Base-by-base conservation (phyloP, 2,797 vertebrate genomes). In the Melanotaenia pygmaea region DNA sequence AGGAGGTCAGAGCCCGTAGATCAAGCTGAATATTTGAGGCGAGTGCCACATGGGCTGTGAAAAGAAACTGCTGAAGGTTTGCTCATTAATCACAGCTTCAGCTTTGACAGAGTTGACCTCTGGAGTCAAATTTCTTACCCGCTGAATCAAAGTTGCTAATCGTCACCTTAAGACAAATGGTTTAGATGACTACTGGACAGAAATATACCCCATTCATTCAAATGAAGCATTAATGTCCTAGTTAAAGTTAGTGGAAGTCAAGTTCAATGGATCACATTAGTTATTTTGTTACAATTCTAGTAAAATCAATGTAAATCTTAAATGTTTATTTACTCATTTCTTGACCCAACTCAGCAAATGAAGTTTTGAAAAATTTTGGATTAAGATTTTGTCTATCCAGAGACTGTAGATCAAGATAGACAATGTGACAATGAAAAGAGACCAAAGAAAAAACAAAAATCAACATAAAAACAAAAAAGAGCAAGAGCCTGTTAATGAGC, bases 31-130 rank as follows among this genome's bases (percentile, higher is more conserved):
- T 84, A 82, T 87, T 82, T 77, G 71, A 79, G 84, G 74, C 68
- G 64, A 82, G 77, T 67, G 80, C 79, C 83, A 83, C 87, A 84
- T 77, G 83, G 79, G 84, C 83, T 59, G 71, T 14, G 76, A 81
- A 81, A 67, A 54, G 73, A 69, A 67, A 56, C 85, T 38, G 86
- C 53, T 86, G 87, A 87, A 71, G 71, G 58, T 75, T 34, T 5
- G 60, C 68, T 73, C 86, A 86, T 91, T 84, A 89, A 91, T 91
- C 91, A 90, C 83, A 18, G 74, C 72, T 59, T 88, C 86, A 63
- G 86, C 84, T 90, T 65, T 74, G 81, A 90, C 87, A 79, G 47
- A 66, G 64, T 30, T 66, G 77, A 86, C 77, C 86, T 40, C 64
- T 1, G 59, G 80, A 74, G 82, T 88, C 81, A 65, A 8, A 43